phyloP scores from a whole-genome alignment of 1,140 invertebrate genomes.

The Achroia grisella region DNA sequence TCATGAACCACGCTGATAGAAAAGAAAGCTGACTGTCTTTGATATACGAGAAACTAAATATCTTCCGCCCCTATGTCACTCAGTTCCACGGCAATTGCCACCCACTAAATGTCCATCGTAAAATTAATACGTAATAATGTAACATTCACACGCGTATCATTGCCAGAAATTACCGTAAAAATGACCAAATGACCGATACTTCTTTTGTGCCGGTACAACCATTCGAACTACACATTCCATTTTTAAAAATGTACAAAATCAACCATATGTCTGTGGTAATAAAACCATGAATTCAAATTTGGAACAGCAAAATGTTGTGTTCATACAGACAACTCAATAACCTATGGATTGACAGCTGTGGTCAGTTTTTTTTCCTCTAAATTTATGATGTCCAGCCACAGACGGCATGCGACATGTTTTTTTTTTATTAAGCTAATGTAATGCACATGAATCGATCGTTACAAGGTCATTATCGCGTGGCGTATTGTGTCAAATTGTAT shows the following conservation, averaged over 20 bases:
- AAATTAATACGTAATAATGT: conserved; percentile 51
- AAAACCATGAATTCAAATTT: conserved; percentile 4
- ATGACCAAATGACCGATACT: conserved; percentile 33
- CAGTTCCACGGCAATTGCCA: conserved; percentile 57
- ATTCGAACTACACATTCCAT: background rate
- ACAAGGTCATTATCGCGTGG: conserved; percentile 23
- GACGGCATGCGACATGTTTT: conserved; percentile 16
- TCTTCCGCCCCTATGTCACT: conserved; percentile 28
- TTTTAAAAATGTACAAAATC: conserved; percentile 7
- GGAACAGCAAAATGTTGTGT: conserved; percentile 5
- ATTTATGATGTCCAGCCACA: conserved; percentile 49
- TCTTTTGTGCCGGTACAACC: background rate
- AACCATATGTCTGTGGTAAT: conserved; percentile 4
- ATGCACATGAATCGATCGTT: conserved; percentile 11
- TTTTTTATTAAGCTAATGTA: conserved; percentile 3
- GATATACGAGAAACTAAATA: conserved; percentile 3
- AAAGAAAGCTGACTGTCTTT: too few species aligned
- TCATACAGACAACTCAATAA: conserved; percentile 45
- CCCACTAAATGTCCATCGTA: conserved; percentile 35
- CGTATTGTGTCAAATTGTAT: conserved; percentile 4
- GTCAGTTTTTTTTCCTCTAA: conserved; percentile 38
- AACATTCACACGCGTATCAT: conserved; percentile 43
- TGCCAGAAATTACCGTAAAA: conserved; percentile 29
- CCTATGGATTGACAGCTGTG: conserved; percentile 51
- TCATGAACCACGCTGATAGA: too few species aligned